These are phyloP conservation scores for Telenomus remus DNA, from an alignment of 1,140 invertebrate species.

Conservation along the genomic window DNA sequence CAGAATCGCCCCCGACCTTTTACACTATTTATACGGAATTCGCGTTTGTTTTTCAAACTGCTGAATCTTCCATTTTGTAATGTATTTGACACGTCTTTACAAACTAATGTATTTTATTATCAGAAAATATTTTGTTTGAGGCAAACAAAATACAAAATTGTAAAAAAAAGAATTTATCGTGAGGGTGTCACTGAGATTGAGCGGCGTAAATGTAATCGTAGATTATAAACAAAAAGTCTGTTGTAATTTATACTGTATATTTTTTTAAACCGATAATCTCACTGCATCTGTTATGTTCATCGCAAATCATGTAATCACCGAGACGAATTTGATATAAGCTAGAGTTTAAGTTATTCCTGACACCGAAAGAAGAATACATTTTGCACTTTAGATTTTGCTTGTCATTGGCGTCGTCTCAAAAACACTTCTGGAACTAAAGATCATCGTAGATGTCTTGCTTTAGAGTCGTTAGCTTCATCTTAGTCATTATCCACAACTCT, in stretches of 20 bases:
- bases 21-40: not conserved
- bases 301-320: slow-evolving; percentile 27
- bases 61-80: slow-evolving; percentile 33
- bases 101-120: not conserved
- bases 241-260: slow-evolving; percentile 45
- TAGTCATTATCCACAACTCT: not conserved
- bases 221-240: slow-evolving; percentile 31
- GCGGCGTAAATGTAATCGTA: slow-evolving; percentile 5
- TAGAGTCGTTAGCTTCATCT: slow-evolving; percentile 1
- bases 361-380: not conserved
- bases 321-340: not conserved
- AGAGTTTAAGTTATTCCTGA: too few relatives aligned
- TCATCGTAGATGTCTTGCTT: not conserved
- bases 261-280: slow-evolving; percentile 34
- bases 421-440: too few relatives aligned
- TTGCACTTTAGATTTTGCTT: slow-evolving; percentile 3
- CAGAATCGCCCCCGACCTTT: too few relatives aligned
- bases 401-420: not conserved
- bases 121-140: not conserved
- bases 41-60: not conserved
- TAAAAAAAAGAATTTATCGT: not conserved
- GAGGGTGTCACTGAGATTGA: not conserved
- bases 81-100: slow-evolving; percentile 7
- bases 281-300: slow-evolving; percentile 31
- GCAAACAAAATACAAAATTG: not conserved